Base-by-base conservation (phyloP, 2,113 vertebrate species). In the Ammodytes dubius region DNA sequence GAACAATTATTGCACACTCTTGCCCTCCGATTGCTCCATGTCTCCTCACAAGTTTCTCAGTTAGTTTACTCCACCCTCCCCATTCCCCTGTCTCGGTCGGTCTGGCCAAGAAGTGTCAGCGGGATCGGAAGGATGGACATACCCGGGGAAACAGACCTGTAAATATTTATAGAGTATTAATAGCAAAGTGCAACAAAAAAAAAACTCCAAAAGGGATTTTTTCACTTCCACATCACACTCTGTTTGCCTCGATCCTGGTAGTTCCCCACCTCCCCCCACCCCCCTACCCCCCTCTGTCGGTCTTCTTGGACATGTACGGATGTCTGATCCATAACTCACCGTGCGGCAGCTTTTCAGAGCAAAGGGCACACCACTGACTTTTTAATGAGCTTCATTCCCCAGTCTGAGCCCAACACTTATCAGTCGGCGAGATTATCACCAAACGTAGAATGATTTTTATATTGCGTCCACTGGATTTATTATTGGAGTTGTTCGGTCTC, bases 311-410 rank as follows among this genome's bases (percentile, higher is more conserved):
- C 37, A 46, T 40, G 57, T 68, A 5, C 11, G 66, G 11, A 43
- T 50, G 17, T 43, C 65, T 57, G 56, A 80, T 67, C 46, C 17
- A 10, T 27, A 47, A 69, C 57, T 78, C 57, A 1, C 11, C 9
- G 7, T 1, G 19, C 4, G 47, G 54, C 19, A 27, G 46, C 19
- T 59, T 50, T 27, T 52, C 57, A 47, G n/a, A 13, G 43, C 15
- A 10, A 13, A 74, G 64, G 65, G 57, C 65, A 42, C 57, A 49
- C 27, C 40, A 15, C 50, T n/a, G 66, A 82, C 60, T 84, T 84
- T 86, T 45, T 77, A 59, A 88, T 65, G 69, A 85, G 58, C 65
- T 83, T 64, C 70, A 74, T 87, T 86, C 74, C 27, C 85, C 83
- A 58, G 57, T 74, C 70, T 59, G 68, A 27, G 8, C 49, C 47